Evolutionary conservation across 2,888 invertebrate genomes (phyloP).

Genomic region (Protonemura montana): DNA sequence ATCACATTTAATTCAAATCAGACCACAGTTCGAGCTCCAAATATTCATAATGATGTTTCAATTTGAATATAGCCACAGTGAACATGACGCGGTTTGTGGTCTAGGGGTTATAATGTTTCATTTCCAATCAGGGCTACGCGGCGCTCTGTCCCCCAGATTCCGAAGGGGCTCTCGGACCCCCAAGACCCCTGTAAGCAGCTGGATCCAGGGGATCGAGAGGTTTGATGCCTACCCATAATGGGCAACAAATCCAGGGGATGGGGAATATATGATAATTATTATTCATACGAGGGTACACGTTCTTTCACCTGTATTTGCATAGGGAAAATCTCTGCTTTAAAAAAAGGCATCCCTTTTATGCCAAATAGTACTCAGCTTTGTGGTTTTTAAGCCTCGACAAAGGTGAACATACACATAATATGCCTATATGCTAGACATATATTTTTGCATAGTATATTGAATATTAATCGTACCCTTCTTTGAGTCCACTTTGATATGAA

Average conservation of each 20-base stretch:
- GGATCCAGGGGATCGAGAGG: constrained; percentile 32
- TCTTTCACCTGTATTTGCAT: constrained; percentile 50
- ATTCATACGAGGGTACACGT: constrained; percentile 46
- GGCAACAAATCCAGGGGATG: neutral
- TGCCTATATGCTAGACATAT: constrained; percentile 25
- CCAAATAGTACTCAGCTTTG: constrained; percentile 36
- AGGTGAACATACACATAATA: constrained; percentile 31
- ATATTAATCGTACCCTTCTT: constrained; percentile 44
- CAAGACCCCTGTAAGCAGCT: neutral
- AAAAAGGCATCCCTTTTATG: constrained; percentile 38
- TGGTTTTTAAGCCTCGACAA: constrained; percentile 43
- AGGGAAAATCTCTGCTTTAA: constrained; percentile 41
- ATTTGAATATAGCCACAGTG: constrained; percentile 42
- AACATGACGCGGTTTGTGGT: neutral
- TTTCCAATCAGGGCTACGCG: neutral
- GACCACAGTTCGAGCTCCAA: neutral
- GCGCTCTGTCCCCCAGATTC: neutral
- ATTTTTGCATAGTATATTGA: constrained; percentile 45
- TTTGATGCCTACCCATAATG: constrained; percentile 15
- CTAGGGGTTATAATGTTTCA: neutral
- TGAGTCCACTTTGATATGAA: constrained; percentile 39
- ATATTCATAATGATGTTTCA: constrained; percentile 24
- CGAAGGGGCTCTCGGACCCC: neutral
- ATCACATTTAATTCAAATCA: neutral
- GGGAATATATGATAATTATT: constrained; percentile 48